Conservation (phyloP, 2,888 invertebrate genomes). For the Poecilobothrus nobilitatus region DNA sequence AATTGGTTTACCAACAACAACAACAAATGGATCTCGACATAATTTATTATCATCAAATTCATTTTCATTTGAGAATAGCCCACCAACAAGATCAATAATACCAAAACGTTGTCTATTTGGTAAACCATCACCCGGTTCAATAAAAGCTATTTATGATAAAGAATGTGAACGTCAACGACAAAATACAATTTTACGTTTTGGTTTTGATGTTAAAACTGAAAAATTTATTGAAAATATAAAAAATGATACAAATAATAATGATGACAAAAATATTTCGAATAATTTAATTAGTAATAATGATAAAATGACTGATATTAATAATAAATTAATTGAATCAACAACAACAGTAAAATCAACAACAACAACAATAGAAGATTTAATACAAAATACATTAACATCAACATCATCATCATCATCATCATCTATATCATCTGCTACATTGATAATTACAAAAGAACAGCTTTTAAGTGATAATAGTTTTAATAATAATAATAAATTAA, state of each 20-base stretch:
- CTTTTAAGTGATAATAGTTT: background rate
- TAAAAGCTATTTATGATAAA: slow-evolving; percentile 14
- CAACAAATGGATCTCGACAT: slow-evolving; percentile 15
- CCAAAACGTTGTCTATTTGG: slow-evolving; percentile 21
- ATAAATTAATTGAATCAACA: too few relatives aligned
- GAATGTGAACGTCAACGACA: slow-evolving; percentile 15
- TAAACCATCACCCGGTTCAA: slow-evolving; percentile 17
- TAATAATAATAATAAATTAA: background rate
- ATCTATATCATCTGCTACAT: background rate
- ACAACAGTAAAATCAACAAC: too few relatives aligned
- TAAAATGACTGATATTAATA: background rate
- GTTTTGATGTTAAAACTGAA: slow-evolving; percentile 14
- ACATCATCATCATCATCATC: too few relatives aligned
- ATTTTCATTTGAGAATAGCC: background rate
- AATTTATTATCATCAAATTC: slow-evolving; percentile 8
- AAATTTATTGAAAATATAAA: background rate
- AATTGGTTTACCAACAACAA: slow-evolving; percentile 15
- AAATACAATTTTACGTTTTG: slow-evolving; percentile 14
- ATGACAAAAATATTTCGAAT: background rate
- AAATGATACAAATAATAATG: too few relatives aligned
- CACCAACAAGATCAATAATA: slow-evolving; percentile 4
- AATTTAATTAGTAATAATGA: background rate
- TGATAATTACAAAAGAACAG: background rate
- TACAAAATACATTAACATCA: too few relatives aligned
- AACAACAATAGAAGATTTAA: too few relatives aligned